phyloP scores from a whole-genome alignment of 2,888 invertebrate genomes.

The Scelioninae gen. 1 region DNA sequence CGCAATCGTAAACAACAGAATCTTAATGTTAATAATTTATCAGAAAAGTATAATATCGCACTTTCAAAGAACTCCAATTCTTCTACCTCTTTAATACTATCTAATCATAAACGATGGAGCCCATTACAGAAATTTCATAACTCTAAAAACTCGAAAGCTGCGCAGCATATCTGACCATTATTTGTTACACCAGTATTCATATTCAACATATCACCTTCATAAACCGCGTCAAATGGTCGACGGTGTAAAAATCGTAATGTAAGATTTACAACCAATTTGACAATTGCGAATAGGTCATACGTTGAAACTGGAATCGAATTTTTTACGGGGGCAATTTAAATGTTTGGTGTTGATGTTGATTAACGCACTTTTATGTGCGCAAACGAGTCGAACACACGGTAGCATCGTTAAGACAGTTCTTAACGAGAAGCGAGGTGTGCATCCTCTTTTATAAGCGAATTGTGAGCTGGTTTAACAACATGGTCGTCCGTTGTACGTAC shows the following conservation, averaged over 20 bases:
- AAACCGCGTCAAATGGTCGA: not conserved
- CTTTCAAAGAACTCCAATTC: too few relatives aligned
- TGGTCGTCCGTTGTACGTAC: constrained; percentile 79
- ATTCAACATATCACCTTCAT: constrained; percentile 1
- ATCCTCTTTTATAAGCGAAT: constrained; percentile 70
- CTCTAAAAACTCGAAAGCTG: too few relatives aligned
- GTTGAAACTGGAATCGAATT: constrained; percentile 47
- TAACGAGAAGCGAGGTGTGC: constrained; percentile 70
- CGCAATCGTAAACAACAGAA: too few relatives aligned
- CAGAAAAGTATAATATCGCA: too few relatives aligned
- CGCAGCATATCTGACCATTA: too few relatives aligned
- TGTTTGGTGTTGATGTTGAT: constrained; percentile 64
- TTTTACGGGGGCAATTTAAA: constrained; percentile 53
- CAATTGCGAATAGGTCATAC: constrained; percentile 51
- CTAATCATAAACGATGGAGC: too few relatives aligned
- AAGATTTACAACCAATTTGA: constrained; percentile 45
- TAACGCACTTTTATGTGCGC: constrained; percentile 56
- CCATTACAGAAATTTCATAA: too few relatives aligned
- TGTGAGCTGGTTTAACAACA: constrained; percentile 78
- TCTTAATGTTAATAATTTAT: too few relatives aligned
- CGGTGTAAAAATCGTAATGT: constrained; percentile 35
- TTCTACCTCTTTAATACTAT: too few relatives aligned
- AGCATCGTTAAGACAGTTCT: constrained; percentile 67
- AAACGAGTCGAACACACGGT: constrained; percentile 58
- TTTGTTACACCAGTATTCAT: not conserved